Base-by-base conservation (phyloP, 2,797 vertebrate species). In the Scomberomorus guttatus region DNA sequence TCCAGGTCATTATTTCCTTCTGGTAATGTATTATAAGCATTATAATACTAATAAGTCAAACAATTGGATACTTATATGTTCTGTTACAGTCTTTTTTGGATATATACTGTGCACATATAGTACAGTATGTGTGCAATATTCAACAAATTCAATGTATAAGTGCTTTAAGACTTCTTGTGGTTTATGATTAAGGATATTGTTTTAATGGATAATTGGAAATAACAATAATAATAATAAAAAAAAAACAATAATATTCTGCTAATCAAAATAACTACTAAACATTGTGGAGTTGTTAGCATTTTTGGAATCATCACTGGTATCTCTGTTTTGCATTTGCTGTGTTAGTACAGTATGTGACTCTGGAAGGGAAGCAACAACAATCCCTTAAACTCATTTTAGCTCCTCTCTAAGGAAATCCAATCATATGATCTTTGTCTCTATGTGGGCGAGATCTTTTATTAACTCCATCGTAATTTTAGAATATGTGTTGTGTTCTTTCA, bases 401-500 rank as follows among this genome's bases (percentile, higher is more conserved):
- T 66, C 17, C 29, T 24, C 18, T 84, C 27, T 57, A 46, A 74
- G 44, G 39, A 78, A 72, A 62, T 69, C 14, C 7, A 32, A 17
- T 79, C 14, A 10, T 29, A 24, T 55, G 17, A 65, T 20, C 18
- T 64, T 68, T 64, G 46, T 46, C 13, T 66, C 52, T 62, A 77
- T 72, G 32, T 22, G 29, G 25, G 48, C 12, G 2, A 78, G 37
- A 81, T 64, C 12, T 81, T 82, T 81, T 71, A 81, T 85, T 58
- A 81, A 66, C 50, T 39, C 63, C 18, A 34, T 69, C 0, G 1
- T 56, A 72, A 81, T 75, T 90, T 75, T 18, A 74, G 52, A 55
- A 75, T 62, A 73, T 76, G 46, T 71, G 37, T 73, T 76, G 46
- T 71, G 37, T 73, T 73, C 54, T 85, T 51, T 75, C 50, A 80